Evolutionary conservation across 1,140 invertebrate genomes (phyloP).

Genomic region (Pristionchus pacificus): DNA sequence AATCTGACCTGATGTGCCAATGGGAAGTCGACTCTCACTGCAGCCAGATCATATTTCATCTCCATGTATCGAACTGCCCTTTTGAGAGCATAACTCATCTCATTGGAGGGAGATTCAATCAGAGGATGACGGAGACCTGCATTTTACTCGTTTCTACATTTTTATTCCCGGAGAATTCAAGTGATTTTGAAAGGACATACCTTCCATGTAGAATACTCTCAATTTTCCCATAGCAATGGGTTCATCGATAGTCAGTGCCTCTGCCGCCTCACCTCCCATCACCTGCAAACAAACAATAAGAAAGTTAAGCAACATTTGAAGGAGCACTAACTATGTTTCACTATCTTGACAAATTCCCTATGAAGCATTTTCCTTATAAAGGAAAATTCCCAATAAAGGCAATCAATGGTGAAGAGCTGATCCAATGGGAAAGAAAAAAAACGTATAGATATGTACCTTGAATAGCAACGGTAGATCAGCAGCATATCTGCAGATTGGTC

Average conservation of each 20-base stretch:
- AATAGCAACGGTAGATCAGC: constrained; percentile 31
- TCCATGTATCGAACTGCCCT: constrained; percentile 32
- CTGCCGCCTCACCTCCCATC: constrained; percentile 45
- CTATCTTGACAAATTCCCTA: no score
- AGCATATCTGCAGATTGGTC: constrained; percentile 40
- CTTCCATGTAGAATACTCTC: constrained; percentile 54
- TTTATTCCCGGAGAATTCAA: no score
- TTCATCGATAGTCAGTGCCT: constrained; percentile 38
- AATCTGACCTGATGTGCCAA: constrained; percentile 26
- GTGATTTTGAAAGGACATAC: no score
- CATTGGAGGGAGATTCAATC: constrained; percentile 21
- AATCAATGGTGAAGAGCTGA: no score
- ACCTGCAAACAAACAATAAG: constrained; percentile 42
- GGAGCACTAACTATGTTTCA: no score
- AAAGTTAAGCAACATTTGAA: no score
- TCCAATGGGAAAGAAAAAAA: not conserved
- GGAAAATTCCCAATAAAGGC: no score
- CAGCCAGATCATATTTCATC: constrained; percentile 36
- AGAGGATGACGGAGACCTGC: constrained; percentile 11
- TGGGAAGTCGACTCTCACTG: constrained; percentile 32
- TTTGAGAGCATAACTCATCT: constrained; percentile 30
- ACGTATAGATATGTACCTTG: constrained; percentile 18
- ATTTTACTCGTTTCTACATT: no score
- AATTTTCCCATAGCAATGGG: constrained; percentile 42
- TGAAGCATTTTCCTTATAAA: no score